These are phyloP conservation scores for Camponotus pennsylvanicus DNA, from an alignment of 1,140 invertebrate genomes.

Conservation along the genomic window DNA sequence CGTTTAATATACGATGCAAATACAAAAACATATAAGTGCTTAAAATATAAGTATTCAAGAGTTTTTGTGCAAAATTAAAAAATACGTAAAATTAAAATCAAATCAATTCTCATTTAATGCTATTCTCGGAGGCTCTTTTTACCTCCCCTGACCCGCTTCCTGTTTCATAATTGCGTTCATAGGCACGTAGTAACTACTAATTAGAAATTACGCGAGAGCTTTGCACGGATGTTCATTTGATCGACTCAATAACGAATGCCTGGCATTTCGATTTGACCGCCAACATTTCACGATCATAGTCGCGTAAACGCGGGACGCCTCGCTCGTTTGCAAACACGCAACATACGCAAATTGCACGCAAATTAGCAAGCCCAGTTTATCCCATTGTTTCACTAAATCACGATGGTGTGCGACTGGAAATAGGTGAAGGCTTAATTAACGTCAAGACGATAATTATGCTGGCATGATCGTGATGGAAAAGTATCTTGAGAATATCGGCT, in stretches of 20 bases:
- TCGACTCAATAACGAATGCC: slow-evolving; percentile 63
- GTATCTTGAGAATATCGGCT: background rate
- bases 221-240: slow-evolving; percentile 30
- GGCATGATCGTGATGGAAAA: background rate
- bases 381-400: background rate
- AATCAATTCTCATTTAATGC: background rate
- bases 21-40: background rate
- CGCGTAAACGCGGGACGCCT: slow-evolving; percentile 37
- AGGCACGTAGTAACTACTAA: slow-evolving; percentile 36
- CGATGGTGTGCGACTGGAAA: slow-evolving; percentile 28
- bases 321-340: slow-evolving; percentile 38
- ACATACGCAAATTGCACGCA: slow-evolving; percentile 32
- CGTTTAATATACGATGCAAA: background rate
- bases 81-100: slow-evolving; percentile 1
- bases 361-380: background rate
- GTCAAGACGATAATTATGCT: slow-evolving; percentile 23
- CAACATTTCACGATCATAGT: slow-evolving; percentile 69
- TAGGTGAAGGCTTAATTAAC: slow-evolving; percentile 44
- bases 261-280: slow-evolving; percentile 61
- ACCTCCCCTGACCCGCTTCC: background rate
- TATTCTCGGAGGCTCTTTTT: background rate
- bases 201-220: slow-evolving; percentile 49
- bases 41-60: background rate
- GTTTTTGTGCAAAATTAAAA: background rate
- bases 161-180: slow-evolving; percentile 21